Evolutionary conservation across 2,888 invertebrate genomes (phyloP), one percentile per base, ranked within the genome.

Genomic region (Drosophila lutescens): DNA sequence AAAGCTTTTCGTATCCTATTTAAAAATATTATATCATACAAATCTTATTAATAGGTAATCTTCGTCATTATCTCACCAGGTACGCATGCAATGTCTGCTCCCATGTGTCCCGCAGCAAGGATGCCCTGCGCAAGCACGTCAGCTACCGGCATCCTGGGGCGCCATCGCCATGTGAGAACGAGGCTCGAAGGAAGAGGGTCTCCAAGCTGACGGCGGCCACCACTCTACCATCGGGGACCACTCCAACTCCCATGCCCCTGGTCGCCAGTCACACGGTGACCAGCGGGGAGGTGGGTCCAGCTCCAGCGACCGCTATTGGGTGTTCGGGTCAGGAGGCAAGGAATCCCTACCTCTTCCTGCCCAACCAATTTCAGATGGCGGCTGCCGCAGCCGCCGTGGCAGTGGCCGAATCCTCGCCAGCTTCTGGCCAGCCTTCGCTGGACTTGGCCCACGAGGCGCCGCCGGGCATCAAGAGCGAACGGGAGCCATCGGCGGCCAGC

Each of bases 41-140:
- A 30, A 30, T 7, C 26, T 26, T 26, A 1, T 7, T 26, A 26
- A 7, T 26, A 6, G 2, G 2, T 9, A n/a, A n/a, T 41, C 8
- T n/a, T 2, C 6, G 4, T 1, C 17, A 1, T 9, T 9, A 41
- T 17, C 13, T 67, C 53, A 13, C 2, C 47, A 92, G 97, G 34
- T 97, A 97, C 91, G 97, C 97, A 36, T 97, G 97, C 89, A 95
- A 95, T 73, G 96, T 97, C 0, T 97, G 97, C 92, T 95, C 95
- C 0, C 97, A 97, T 91, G 97, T 97, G 41, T 97, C 97, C 43
- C 94, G 97, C 72, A 97, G 97, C 58, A 93, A 97, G 68, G 97
- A 97, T 91, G 97, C 97, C 32, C 92, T 97, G 57, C 93, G 97
- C 74, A 97, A 97, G 91, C 97, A 97, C 90, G 97, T 97, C 43